Evolutionary conservation across 2,888 invertebrate species (phyloP), one percentile per base, ranked within the genome.

Genomic region (Cancer borealis): DNA sequence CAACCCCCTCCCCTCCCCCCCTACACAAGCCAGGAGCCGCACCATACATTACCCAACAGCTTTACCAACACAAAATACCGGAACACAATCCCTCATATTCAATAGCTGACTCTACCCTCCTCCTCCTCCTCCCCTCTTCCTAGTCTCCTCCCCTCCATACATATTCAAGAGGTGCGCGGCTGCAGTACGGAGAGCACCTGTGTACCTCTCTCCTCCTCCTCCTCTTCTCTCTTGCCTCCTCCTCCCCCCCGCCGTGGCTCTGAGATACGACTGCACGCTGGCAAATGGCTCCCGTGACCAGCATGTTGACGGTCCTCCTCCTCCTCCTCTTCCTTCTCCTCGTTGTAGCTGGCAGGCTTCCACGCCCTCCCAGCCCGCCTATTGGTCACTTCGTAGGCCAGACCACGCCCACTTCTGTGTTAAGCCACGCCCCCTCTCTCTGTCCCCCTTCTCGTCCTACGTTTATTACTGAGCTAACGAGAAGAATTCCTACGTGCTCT

Each of bases 281-380:
- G 89, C 89, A 90, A 90, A 90, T 90, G 89, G 89, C 47, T 54
- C 30, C 49, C 49, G 89, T 90, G 89, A 90, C 89, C 89, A 90
- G 89, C 47, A 90, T 90, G 46, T 54, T 49, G 30, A 90, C 89
- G 26, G 30, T 26, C 26, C n/a, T 30, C 79, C 79, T 79, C 79
- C 26, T 79, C 79, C 79, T 30, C n/a, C 73, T n/a, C n/a, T n/a
- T 79, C 30, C 79, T 79, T 30, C 26, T 79, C 79, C 79, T 30
- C 10, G 30, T 79, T 30, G 79, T 79, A 26, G n/a, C 14, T 54
- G 54, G 49, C 49, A 30, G 30, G 89, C 89, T 54, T 49, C 89
- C 47, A 46, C 47, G 47, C 49, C 89, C 54, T 54, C 89, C 47
- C 17, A 26, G 89, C 54, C 49, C 49, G 45, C n/a, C 89, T 46